Evolutionary conservation across 2,888 invertebrate genomes (phyloP), one percentile per base, ranked within the genome.

Genomic region (Rhaphigaster nebulosa): DNA sequence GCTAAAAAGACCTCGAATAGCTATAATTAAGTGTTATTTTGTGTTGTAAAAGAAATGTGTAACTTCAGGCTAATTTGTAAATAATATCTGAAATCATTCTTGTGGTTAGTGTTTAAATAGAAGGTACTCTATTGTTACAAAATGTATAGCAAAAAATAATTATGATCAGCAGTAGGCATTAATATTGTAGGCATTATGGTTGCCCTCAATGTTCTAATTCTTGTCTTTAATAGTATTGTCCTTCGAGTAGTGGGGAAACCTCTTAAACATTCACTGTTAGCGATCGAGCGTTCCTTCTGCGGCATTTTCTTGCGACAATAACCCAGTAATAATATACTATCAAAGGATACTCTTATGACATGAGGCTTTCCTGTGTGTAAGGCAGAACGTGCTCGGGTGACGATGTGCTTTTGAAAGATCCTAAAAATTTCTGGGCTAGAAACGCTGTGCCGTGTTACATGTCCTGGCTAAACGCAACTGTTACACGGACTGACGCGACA

Each of bases 341-440:
- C 45, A 84, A 84, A 84, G 84, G 84, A 84, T 84, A 84, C 26
- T 84, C 84, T 84, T 45, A 45, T 84, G 84, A 84, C 84, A 84
- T 50, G n/a, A 50, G 84, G n/a, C 84, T 84, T 84, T 84, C 84
- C 45, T 41, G 45, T 45, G 45, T n/a, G 84, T 45, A 84, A 84
- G 84, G 13, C 41, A 26, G 15, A n/a, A 84, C 84, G 84, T 84
- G 84, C 41, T 50, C 45, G 41, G 45, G 84, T 84, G 26, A n/a
- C 45, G 1, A 23, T n/a, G 45, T 41, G n/a, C 84, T 84, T 84
- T n/a, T 45, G 84, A 84, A 84, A 45, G 84, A 45, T 84, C 45
- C 84, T 45, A 23, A 84, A 84, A 45, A 50, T 84, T 84, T 84
- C 84, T 45, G 45, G 23, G 45, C n/a, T 23, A 50, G 80, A 80